phyloP scores from a whole-genome alignment of 1,140 invertebrate genomes.

The Steinernema feltiae region DNA sequence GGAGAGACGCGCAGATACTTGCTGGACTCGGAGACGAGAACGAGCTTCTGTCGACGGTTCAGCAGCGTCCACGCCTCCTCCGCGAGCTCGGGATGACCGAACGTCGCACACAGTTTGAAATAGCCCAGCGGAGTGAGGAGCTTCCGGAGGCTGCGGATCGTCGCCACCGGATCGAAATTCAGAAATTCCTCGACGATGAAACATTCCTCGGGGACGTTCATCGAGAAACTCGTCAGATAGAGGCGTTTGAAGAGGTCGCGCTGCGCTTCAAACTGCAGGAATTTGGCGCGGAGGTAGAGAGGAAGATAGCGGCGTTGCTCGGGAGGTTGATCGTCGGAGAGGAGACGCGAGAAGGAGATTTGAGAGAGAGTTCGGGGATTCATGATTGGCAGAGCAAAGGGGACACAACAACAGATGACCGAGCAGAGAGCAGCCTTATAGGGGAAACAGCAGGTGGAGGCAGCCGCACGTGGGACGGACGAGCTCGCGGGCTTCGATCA shows the following conservation, averaged over 20 bases:
- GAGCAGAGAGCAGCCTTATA: no score
- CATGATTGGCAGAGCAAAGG: not conserved
- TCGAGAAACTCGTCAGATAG: not conserved
- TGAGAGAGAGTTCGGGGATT: not conserved
- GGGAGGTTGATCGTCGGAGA: not conserved
- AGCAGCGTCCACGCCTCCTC: not conserved
- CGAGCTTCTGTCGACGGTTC: not conserved
- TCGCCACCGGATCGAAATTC: not conserved
- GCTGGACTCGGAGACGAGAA: not conserved
- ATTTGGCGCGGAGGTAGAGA: not conserved
- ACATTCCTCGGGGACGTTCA: not conserved
- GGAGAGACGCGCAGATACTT: not conserved
- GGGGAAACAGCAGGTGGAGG: no score
- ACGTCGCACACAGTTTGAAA: slow-evolving; percentile 6
- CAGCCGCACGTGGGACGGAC: not conserved
- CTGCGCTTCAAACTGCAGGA: not conserved
- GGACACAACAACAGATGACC: not conserved
- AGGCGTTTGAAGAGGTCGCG: not conserved
- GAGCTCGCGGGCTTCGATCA: not conserved
- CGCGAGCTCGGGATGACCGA: not conserved
- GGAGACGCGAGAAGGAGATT: not conserved
- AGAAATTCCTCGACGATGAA: not conserved
- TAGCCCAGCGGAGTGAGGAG: not conserved
- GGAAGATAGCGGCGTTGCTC: not conserved
- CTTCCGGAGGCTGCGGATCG: not conserved